These are phyloP conservation scores for Sesia apiformis DNA, from an alignment of 2,888 invertebrate species.

Conservation along the genomic window DNA sequence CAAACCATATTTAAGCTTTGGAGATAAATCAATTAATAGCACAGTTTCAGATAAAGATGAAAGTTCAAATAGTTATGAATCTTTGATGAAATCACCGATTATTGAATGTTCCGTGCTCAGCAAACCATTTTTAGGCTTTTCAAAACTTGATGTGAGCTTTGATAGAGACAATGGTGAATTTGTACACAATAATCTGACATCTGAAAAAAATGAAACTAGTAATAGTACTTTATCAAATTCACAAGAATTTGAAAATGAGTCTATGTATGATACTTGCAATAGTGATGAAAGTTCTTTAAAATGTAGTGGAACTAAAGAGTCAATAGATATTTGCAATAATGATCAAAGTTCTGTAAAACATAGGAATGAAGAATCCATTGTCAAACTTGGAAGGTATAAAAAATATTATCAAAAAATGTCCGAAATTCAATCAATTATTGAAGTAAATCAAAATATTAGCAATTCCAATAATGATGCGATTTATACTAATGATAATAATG, in stretches of 20 bases:
- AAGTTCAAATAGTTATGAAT: not conserved
- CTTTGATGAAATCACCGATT: not conserved
- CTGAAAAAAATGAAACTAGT: slow-evolving; percentile 1
- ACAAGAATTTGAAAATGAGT: slow-evolving; percentile 20
- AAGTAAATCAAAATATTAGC: slow-evolving; percentile 1
- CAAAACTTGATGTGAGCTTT: slow-evolving; percentile 4
- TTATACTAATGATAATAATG: no score
- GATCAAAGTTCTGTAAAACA: slow-evolving; percentile 6
- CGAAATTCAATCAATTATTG: slow-evolving; percentile 3
- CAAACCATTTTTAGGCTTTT: slow-evolving; percentile 9
- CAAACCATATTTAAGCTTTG: no score
- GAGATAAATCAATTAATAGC: no score
- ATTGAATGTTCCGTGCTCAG: slow-evolving; percentile 5
- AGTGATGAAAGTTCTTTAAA: slow-evolving; percentile 26
- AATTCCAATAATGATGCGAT: no score
- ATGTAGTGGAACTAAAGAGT: not conserved
- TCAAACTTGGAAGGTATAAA: slow-evolving; percentile 35
- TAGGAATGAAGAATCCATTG: slow-evolving; percentile 24
- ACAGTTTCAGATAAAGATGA: no score
- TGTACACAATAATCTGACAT: slow-evolving; percentile 1
- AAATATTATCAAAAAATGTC: slow-evolving; percentile 32
- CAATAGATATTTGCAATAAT: not conserved
- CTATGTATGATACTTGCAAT: slow-evolving; percentile 51
- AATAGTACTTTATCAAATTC: no score
- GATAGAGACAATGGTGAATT: not conserved